Conservation (phyloP, 2,888 invertebrate species). For the Marronus borbonicus region DNA sequence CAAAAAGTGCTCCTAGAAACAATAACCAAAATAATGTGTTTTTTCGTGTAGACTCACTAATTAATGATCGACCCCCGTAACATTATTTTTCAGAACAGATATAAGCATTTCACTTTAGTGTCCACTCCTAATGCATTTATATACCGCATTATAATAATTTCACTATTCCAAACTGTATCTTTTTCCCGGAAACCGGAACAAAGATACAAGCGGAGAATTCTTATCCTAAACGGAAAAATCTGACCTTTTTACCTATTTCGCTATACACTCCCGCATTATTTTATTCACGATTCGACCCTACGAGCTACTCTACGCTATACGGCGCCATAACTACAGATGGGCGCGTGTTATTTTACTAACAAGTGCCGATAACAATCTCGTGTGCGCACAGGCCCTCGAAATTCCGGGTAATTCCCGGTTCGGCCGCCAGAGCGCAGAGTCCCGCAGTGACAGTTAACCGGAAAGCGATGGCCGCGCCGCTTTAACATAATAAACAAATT, state of each 20-base stretch:
- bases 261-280: neutral
- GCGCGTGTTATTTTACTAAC: slow-evolving; percentile 34
- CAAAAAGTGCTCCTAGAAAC: no score
- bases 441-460: slow-evolving; percentile 55
- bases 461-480: slow-evolving; percentile 51
- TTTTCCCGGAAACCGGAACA: neutral
- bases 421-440: slow-evolving; percentile 40
- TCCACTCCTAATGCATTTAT: slow-evolving; percentile 17
- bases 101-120: neutral
- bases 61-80: no score
- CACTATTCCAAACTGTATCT: neutral
- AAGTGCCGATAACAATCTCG: slow-evolving; percentile 45
- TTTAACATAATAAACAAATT: slow-evolving; percentile 60
- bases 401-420: slow-evolving; percentile 32
- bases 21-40: no score
- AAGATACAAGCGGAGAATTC: neutral
- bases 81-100: no score
- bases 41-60: no score
- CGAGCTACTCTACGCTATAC: neutral
- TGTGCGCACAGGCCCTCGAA: neutral
- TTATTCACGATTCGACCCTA: slow-evolving; percentile 4
- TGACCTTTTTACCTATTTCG: slow-evolving; percentile 5
- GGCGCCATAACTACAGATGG: slow-evolving; percentile 30
- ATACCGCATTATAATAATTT: slow-evolving; percentile 10
- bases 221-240: slow-evolving; percentile 8